phyloP scores from a whole-genome alignment of 2,888 invertebrate genomes.

The Andricus curvator region DNA sequence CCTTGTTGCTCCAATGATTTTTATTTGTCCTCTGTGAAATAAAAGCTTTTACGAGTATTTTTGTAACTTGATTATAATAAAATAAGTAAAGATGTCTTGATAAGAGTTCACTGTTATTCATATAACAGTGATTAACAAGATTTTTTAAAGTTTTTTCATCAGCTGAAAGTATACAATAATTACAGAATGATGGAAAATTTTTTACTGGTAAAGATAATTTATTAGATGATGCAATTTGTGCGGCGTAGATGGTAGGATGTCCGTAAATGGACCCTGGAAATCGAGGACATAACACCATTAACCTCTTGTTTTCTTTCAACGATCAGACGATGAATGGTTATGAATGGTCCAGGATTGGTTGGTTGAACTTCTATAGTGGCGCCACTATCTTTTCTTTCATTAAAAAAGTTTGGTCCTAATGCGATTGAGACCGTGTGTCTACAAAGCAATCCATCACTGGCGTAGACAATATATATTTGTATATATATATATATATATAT shows the following conservation, averaged over 20 bases:
- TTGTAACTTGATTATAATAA: neutral
- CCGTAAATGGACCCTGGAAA: conserved; percentile 48
- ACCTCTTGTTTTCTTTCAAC: conserved; percentile 46
- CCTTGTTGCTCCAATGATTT: neutral
- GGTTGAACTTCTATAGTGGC: conserved; percentile 61
- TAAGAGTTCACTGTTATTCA: neutral
- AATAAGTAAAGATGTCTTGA: neutral
- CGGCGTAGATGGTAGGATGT: conserved; percentile 12
- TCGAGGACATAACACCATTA: conserved; percentile 51
- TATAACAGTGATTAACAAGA: conserved; percentile 17
- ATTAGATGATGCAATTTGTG: conserved; percentile 35
- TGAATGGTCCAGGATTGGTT: conserved; percentile 69
- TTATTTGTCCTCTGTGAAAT: neutral
- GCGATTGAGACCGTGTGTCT: conserved; percentile 38
- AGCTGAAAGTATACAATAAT: neutral
- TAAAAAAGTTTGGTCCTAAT: conserved; percentile 70
- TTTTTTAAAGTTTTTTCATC: neutral
- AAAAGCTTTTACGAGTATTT: neutral
- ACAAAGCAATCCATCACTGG: conserved; percentile 7
- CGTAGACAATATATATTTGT: neutral
- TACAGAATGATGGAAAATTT: conserved; percentile 13
- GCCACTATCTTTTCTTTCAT: conserved; percentile 69
- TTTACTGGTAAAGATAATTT: conserved; percentile 2
- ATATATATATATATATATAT: neutral
- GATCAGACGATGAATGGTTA: conserved; percentile 54